These are phyloP conservation scores for Nomada fucata DNA, from an alignment of 2,888 invertebrate species.

Conservation along the genomic window DNA sequence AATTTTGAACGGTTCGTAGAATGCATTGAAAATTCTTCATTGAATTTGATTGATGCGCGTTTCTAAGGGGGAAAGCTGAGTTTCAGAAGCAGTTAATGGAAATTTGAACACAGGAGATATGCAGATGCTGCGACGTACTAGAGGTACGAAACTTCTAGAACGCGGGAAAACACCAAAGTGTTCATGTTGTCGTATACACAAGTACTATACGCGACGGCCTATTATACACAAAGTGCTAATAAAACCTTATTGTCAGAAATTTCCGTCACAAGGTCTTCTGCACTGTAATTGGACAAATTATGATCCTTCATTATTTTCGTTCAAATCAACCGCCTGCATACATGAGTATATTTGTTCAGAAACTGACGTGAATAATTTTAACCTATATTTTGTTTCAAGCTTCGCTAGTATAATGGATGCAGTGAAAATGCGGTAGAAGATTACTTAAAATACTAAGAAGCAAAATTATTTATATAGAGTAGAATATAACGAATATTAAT, in stretches of 20 bases:
- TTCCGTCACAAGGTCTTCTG: background rate
- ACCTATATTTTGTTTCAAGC: too few relatives aligned
- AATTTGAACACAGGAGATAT: conserved; percentile 34
- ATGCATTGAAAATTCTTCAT: too few relatives aligned
- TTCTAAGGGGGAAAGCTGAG: background rate
- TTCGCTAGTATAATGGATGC: too few relatives aligned
- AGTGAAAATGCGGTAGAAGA: too few relatives aligned
- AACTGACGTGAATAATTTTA: background rate
- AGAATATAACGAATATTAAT: too few relatives aligned
- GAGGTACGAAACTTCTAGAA: conserved; percentile 20
- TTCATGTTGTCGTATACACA: conserved; percentile 32
- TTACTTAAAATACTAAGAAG: too few relatives aligned
- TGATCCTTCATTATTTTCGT: background rate
- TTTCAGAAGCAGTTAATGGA: conserved; percentile 20
- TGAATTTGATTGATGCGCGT: conserved; percentile 1
- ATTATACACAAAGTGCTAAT: conserved; percentile 21
- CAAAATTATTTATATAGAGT: too few relatives aligned
- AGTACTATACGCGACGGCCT: conserved; percentile 12
- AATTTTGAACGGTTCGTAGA: too few relatives aligned
- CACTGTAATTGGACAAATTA: background rate
- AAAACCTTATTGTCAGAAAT: conserved; percentile 22
- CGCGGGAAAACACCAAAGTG: conserved; percentile 29
- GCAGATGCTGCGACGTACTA: conserved; percentile 18
- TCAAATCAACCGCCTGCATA: background rate
- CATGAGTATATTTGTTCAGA: conserved; percentile 7